Conservation (phyloP, 92 coral and sea anemone species). For the Zoanthus solanderi region DNA sequence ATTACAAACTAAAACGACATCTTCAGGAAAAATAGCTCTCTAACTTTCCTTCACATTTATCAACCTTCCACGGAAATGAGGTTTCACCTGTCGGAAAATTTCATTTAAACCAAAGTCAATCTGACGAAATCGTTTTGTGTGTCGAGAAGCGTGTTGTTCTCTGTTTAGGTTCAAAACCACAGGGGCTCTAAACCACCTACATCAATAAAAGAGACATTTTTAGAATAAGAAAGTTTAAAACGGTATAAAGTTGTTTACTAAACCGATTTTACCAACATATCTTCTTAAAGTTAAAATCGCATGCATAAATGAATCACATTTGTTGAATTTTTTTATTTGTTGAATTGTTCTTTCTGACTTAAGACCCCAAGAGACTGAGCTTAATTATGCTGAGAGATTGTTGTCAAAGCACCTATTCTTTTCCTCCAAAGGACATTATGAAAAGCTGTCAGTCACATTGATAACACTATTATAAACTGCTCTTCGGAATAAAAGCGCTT, state of each 20-base stretch:
- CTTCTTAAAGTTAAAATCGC: background rate
- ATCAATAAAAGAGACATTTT: background rate
- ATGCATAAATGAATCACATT: background rate
- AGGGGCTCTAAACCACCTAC: background rate
- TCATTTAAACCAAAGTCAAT: slow-evolving; percentile 5
- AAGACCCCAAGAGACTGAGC: background rate
- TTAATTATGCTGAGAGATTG: background rate
- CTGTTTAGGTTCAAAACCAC: slow-evolving; percentile 19
- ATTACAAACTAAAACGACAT: slow-evolving; percentile 1
- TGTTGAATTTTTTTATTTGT: background rate
- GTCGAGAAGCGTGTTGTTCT: background rate
- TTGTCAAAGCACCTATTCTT: background rate
- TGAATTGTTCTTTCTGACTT: background rate
- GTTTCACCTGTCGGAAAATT: slow-evolving; percentile 33
- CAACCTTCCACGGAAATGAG: slow-evolving; percentile 34
- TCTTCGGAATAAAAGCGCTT: slow-evolving; percentile 10
- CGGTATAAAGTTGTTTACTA: background rate
- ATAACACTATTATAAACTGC: slow-evolving; percentile 21
- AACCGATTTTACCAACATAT: background rate
- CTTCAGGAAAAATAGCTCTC: background rate
- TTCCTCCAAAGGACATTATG: slow-evolving; percentile 22
- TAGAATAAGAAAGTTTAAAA: background rate
- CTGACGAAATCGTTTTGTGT: slow-evolving; percentile 23
- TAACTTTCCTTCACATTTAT: slow-evolving; percentile 25
- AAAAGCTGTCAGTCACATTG: slow-evolving; percentile 37